A percentile compares a stretch with the other conserved stretches of the same genome.
Evolutionary conservation across 2,797 vertebrate species (phyloP).

Genomic region (Tokudaia muenninki): DNA sequence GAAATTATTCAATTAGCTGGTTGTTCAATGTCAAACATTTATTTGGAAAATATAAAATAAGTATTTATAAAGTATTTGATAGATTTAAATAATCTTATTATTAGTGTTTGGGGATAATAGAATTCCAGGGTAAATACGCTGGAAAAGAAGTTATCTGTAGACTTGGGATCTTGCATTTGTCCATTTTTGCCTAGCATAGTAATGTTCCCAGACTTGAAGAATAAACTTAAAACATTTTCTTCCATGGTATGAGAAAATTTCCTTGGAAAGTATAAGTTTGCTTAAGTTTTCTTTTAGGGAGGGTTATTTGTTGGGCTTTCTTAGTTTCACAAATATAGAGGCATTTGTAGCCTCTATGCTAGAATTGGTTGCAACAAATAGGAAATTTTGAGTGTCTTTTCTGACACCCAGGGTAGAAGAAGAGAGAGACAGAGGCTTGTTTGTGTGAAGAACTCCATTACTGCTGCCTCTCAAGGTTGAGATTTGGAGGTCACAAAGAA

Average conservation of each 20-base stretch:
- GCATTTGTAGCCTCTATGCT: neutral
- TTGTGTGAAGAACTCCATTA: neutral
- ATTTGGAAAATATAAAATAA: slow-evolving; percentile 26
- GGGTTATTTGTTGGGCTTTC: neutral
- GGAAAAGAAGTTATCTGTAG: neutral
- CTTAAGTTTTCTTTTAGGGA: neutral
- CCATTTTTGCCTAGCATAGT: neutral
- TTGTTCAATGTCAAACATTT: slow-evolving; percentile 4
- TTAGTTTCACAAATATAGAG: neutral
- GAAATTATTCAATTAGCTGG: slow-evolving; percentile 24
- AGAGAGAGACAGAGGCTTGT: neutral
- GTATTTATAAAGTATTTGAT: slow-evolving; percentile 40
- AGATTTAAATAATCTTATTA: slow-evolving; percentile 29
- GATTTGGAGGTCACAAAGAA: neutral
- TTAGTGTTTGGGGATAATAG: neutral
- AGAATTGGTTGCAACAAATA: neutral
- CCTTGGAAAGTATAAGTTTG: neutral
- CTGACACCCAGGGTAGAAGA: slow-evolving; percentile 15
- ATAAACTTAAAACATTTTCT: neutral
- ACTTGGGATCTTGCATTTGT: neutral
- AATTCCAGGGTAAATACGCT: neutral
- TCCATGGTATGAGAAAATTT: neutral
- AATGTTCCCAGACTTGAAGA: neutral
- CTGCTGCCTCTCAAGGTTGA: neutral
- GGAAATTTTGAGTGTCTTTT: neutral